phyloP scores from a whole-genome alignment of 2,797 vertebrate species.

The Ibycter americanus region DNA sequence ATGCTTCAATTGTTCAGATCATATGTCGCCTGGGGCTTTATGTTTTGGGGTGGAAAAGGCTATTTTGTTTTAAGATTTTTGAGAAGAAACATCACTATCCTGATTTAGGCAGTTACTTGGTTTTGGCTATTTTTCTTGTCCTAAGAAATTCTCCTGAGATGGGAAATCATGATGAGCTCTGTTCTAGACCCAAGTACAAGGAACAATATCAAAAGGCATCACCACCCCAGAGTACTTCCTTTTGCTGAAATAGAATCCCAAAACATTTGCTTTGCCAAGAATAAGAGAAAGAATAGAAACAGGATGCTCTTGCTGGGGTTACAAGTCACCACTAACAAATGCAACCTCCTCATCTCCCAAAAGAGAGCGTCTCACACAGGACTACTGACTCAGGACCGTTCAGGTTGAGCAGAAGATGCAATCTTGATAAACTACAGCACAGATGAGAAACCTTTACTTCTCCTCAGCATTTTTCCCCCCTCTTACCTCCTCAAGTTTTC shows the following conservation, averaged over 20 bases:
- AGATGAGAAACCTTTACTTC: background rate
- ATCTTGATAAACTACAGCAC: background rate
- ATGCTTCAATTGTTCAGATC: background rate
- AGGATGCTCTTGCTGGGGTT: constrained; percentile 15
- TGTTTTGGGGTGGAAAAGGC: background rate
- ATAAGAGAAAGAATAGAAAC: constrained; percentile 37
- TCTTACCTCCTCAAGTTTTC: background rate
- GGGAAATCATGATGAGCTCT: constrained; percentile 1
- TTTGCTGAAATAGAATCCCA: constrained; percentile 28
- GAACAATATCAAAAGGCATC: constrained; percentile 32
- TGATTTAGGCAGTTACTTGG: background rate
- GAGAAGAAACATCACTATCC: background rate
- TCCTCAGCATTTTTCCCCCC: background rate
- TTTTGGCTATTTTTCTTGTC: background rate
- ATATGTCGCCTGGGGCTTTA: background rate
- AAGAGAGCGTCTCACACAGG: background rate
- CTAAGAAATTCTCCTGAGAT: background rate
- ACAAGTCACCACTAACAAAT: background rate
- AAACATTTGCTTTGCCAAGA: constrained; percentile 47
- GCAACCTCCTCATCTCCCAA: background rate
- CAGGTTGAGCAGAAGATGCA: background rate
- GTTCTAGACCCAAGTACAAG: background rate
- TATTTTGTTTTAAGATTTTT: background rate
- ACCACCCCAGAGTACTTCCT: background rate
- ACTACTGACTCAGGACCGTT: background rate